Base-by-base conservation (phyloP, 2,113 vertebrate species). In the Ellobius talpinus region DNA sequence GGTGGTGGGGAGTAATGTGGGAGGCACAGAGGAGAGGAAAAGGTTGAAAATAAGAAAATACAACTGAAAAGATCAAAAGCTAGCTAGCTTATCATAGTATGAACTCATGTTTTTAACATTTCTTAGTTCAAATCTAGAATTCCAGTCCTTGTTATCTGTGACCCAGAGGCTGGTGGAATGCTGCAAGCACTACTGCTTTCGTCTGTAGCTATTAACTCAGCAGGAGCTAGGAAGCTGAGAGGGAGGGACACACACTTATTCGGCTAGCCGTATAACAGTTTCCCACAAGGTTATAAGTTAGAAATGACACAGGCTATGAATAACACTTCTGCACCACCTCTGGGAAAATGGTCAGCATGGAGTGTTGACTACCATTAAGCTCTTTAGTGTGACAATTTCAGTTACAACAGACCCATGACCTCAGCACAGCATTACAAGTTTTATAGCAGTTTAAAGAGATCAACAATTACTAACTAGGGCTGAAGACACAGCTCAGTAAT, bases 11-110 rank as follows among this genome's bases (percentile, higher is more conserved):
- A 4, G 8, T 65, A 45, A 65, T 45, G 7, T 84, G 13, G 81
- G 42, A 63, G 52, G 24, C 24, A 63, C 58, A 85, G 82, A 95
- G 78, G 31, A 87, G 9, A 87, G 19, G 55, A 16, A n/a, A 93
- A 79, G 39, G 89, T 31, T 84, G 11, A 76, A n/a, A 90, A 29
- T 85, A 96, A 72, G 52, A 84, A 72, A 90, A 33, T 90, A 33
- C 12, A 95, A 96, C 19, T 70, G 23, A 89, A 70, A 63, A 90
- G 73, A 92, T 5, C 29, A 87, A 94, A 96, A 81, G 84, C 24
- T 87, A 36, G 63, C 89, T 87, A 58, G 84, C 93, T 29, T 55
- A 89, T 66, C 11, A 13, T 50, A 91, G 47, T 9, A 89, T 45
- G 6, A 77, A 89, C 36, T 89, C 9, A 77, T 10, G 52, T 68